A percentile compares a stretch with the other conserved stretches of the same genome.
phyloP scores from a whole-genome alignment of 2,113 vertebrate genomes.

The Sinocyclocheilus anophthalmus region DNA sequence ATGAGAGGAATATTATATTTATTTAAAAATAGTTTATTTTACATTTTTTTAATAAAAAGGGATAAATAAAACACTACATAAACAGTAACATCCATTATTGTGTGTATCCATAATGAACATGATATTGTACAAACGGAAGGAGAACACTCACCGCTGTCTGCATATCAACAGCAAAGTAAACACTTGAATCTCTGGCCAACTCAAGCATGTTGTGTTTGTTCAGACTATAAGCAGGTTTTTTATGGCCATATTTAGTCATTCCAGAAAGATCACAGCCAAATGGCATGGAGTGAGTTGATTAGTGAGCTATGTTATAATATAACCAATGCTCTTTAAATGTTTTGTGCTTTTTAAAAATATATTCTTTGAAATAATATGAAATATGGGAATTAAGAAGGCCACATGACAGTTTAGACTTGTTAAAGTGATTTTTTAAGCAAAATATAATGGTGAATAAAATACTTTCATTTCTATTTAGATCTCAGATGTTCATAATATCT shows the following conservation, averaged over 20 bases:
- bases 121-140: neutral
- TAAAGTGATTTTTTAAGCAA: neutral
- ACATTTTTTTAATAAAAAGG: neutral
- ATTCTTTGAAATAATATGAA: neutral
- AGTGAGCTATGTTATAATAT: neutral
- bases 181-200: neutral
- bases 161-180: neutral
- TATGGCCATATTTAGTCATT: neutral
- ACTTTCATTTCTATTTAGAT: neutral
- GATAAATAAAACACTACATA: neutral
- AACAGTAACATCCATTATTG: neutral
- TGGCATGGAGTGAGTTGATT: neutral
- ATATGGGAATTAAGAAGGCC: neutral
- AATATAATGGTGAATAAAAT: neutral
- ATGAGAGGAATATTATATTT: neutral
- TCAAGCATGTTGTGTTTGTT: neutral
- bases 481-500: neutral
- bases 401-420: neutral
- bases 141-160: too few species aligned
- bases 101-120: neutral
- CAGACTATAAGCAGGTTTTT: neutral
- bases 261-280: neutral
- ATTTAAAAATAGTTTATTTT: neutral
- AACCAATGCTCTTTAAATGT: neutral
- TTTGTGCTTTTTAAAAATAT: neutral